Evolutionary conservation across 2,113 vertebrate genomes (phyloP).

Genomic region (Rhinolophus sinicus): DNA sequence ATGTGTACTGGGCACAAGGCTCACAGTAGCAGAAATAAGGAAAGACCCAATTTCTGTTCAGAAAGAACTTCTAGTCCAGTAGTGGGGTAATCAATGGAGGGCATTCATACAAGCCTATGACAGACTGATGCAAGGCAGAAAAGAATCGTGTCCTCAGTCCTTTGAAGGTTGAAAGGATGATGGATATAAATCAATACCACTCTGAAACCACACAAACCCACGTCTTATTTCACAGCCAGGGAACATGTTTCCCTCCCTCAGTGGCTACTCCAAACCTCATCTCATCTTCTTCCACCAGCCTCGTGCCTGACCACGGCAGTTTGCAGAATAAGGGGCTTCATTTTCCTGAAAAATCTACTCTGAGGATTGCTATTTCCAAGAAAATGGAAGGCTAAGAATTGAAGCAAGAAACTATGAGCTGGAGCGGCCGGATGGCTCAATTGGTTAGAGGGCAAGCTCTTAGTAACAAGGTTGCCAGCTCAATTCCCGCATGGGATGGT

Average conservation of each 20-base stretch:
- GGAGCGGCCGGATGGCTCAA: no score
- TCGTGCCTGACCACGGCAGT: background rate
- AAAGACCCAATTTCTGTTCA: background rate
- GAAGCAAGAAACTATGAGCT: background rate
- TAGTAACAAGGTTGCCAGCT: no score
- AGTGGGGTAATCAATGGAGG: background rate
- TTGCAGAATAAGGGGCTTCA: background rate
- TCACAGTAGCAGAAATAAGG: background rate
- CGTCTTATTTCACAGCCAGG: background rate
- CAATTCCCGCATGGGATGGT: no score
- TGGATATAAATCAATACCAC: background rate
- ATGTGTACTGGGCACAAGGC: background rate
- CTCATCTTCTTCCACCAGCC: background rate
- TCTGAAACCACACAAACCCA: background rate
- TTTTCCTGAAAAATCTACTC: background rate
- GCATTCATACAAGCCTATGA: background rate
- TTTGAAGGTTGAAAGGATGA: background rate
- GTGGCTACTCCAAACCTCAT: background rate
- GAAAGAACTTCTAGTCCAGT: background rate
- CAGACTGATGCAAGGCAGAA: background rate
- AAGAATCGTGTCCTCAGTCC: background rate
- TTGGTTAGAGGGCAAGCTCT: no score
- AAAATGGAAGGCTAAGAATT: background rate
- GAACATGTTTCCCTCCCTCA: background rate
- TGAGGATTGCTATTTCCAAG: background rate